Conservation (phyloP, 2,888 invertebrate genomes). For the Oligia latruncula region DNA sequence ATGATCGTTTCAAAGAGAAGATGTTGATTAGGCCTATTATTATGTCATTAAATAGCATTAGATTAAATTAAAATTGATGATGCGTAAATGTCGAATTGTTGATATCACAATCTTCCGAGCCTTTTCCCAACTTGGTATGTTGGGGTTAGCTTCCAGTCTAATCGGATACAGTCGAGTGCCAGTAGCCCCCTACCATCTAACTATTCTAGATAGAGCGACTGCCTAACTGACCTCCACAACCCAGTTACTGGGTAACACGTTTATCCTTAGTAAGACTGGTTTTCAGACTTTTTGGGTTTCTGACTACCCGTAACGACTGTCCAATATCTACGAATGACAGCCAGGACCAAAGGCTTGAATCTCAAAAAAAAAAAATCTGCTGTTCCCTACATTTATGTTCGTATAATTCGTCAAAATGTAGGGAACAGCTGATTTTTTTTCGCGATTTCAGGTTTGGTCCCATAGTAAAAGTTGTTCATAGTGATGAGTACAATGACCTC, state of each 20-base stretch:
- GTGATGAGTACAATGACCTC: too few relatives aligned
- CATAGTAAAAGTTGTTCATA: too few relatives aligned
- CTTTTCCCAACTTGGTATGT: too few relatives aligned
- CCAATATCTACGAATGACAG: not conserved
- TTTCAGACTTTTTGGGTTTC: not conserved
- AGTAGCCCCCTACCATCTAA: not conserved
- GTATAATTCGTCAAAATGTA: too few relatives aligned
- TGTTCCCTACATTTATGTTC: too few relatives aligned
- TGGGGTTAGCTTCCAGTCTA: not conserved
- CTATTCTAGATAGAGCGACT: not conserved
- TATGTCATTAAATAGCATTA: constrained; percentile 12
- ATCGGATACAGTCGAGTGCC: not conserved
- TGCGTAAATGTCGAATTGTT: not conserved
- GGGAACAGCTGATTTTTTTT: too few relatives aligned
- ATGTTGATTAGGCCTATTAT: constrained; percentile 21
- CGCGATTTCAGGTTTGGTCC: too few relatives aligned
- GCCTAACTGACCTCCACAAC: not conserved
- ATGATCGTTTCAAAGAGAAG: not conserved
- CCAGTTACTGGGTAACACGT: not conserved
- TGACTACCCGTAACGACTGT: not conserved
- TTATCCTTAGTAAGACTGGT: not conserved
- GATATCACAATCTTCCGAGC: too few relatives aligned
- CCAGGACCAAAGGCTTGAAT: too few relatives aligned
- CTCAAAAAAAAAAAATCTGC: too few relatives aligned
- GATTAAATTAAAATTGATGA: constrained; percentile 27